Evolutionary conservation across 2,888 invertebrate species (phyloP), one percentile per base, ranked within the genome.

Genomic region (Notodonta dromedarius): DNA sequence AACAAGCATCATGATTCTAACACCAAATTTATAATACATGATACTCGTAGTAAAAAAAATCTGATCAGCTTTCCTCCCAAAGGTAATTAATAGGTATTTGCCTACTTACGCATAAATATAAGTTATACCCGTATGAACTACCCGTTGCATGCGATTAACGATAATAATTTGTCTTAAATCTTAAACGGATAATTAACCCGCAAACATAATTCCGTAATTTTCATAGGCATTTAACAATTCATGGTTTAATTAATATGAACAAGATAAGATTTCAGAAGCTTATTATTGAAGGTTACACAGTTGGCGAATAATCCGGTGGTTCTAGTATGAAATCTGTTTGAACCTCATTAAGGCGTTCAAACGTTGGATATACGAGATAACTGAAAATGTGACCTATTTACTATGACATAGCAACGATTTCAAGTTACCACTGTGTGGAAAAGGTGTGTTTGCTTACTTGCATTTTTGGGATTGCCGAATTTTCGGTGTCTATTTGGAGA

Each of bases 231-330:
- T 66, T 66, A 58, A 60, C 46, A 60, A 68, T 68, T 56, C 52
- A 63, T 52, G 56, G 35, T 67, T 57, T 63, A 65, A 71, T 71
- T 71, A 66, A 65, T n/a, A 39, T 58, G 46, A 14, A 39, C 32
- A 32, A 48, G 44, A 59, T 62, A 58, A 59, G 63, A 60, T 50
- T 62, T 61, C 59, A 39, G 54, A 50, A 50, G 53, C 57, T 52
- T 13, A 54, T 54, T 55, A 59, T 32, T 58, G 52, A 62, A 53
- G 32, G 63, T 59, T 8, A 59, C 16, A 32, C 53, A 52, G 58
- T 59, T n/a, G 54, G 32, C 53, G 35, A 64, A 62, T 71, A 73
- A 60, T 67, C 48, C 55, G 57, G n/a, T 12, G 4, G 16, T 32
- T 39, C 16, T 16, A 12, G 46, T 57, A 35, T 42, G 52, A 59